Evolutionary conservation across 2,888 invertebrate genomes (phyloP), one percentile per base, ranked within the genome.

Genomic region (Slavum lentiscoides): DNA sequence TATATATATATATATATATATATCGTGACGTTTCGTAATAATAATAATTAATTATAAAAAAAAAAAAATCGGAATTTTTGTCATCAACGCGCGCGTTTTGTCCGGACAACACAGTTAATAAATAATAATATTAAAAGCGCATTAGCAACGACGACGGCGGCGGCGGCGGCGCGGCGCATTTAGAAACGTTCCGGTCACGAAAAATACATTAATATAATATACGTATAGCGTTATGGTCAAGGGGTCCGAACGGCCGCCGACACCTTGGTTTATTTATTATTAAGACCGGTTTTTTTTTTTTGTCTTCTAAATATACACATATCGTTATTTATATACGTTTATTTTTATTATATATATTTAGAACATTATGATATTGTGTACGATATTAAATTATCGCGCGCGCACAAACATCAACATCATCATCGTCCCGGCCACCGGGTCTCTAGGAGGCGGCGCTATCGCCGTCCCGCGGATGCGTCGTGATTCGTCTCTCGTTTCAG

Each of bases 141-240:
- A 69, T 69, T 61, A 68, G 53, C 49, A 9, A 30, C 30, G n/a
- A n/a, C 4, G 1, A 30, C 30, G 30, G n/a, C n/a, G 30, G 30
- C 30, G 30, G 30, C 30, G 30, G 30, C 30, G 4, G 30, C n/a
- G n/a, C 5, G 7, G 9, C 53, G 15, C 11, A 70, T 80, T 55
- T 23, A 13, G 19, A 72, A 64, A 70, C 39, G 43, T 43, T 9
- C 19, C 23, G 67, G 64, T 70, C 77, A 80, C 70, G 70, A 80
- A 70, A 80, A 64, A 80, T 53, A 13, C 55, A 80, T 80, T 80
- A 70, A 68, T 30, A 30, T 30, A 30, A 30, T 30, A 30, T 30
- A 30, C 4, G n/a, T 30, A 30, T 30, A 30, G 30, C 30, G 55
- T 72, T 64, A 64, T 13, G 55, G 55, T 77, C 70, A 55, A 77